These are phyloP conservation scores for Tethya wilhelma DNA, from an alignment of 37 sponge, comb jelly and placozoan genomes.

Conservation along the genomic window DNA sequence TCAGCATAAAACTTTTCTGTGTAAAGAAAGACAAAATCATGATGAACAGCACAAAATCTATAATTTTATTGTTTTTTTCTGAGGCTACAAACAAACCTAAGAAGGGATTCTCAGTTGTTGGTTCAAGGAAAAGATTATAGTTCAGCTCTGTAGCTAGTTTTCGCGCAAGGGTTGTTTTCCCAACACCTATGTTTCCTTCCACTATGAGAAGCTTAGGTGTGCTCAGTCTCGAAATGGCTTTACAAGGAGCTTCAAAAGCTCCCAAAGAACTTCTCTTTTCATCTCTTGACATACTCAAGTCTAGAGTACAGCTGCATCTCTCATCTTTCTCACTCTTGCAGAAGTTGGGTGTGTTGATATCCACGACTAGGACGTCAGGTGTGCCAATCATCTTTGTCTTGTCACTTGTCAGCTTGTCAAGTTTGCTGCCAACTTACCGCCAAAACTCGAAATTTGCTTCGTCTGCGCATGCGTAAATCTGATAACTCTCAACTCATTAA, in stretches of 20 bases:
- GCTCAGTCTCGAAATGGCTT: not conserved
- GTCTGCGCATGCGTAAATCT: not conserved
- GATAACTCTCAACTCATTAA: not conserved
- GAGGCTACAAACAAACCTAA: conserved; percentile 59
- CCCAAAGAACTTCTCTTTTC: not conserved
- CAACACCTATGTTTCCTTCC: conserved; percentile 90
- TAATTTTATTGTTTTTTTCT: no score
- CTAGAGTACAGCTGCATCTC: not conserved
- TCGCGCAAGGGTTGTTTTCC: conserved; percentile 85
- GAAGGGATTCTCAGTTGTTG: conserved; percentile 88
- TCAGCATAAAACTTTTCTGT: conserved; percentile 84
- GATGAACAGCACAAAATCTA: no score
- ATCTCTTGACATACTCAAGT: no score
- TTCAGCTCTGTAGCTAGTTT: conserved; percentile 59
- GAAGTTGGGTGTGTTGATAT: no score
- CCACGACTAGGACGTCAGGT: conserved; percentile 3
- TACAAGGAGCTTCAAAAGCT: not conserved
- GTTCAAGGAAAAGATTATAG: conserved; percentile 80
- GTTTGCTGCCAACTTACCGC: not conserved
- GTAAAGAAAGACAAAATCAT: not conserved
- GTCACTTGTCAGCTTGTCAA: not conserved
- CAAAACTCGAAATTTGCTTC: not conserved
- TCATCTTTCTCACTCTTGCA: no score
- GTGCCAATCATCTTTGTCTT: not conserved
- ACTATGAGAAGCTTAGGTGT: conserved; percentile 62